Evolutionary conservation across 35 echinoderm and acorn worm species (phyloP).

Genomic region (Apostichopus japonicus): DNA sequence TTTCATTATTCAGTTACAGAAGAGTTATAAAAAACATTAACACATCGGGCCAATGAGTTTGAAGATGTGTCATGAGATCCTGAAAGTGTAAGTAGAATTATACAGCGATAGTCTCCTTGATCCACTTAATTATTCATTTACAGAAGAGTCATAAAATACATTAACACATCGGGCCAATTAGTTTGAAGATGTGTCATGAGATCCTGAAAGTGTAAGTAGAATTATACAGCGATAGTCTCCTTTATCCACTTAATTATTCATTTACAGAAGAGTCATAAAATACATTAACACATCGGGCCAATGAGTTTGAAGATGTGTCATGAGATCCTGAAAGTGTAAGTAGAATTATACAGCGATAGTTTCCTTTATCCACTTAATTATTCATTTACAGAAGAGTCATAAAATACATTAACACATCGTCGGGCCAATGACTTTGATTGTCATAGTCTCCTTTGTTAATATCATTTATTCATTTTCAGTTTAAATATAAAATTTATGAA

Average conservation of each 20-base stretch:
- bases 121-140: no score
- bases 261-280: no score
- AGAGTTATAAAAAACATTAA: background rate
- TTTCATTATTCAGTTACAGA: no score
- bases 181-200: background rate
- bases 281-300: background rate
- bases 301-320: background rate
- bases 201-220: background rate
- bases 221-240: background rate
- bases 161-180: background rate
- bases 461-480: no score
- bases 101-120: no score
- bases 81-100: background rate
- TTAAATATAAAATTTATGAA: no score
- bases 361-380: no score
- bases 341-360: background rate
- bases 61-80: background rate
- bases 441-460: no score
- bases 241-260: no score
- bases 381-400: no score
- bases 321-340: background rate
- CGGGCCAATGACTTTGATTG: background rate
- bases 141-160: no score
- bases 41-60: background rate
- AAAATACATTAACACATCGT: background rate